Evolutionary conservation across 2,113 vertebrate genomes (phyloP).

Genomic region (Prolemur simus): DNA sequence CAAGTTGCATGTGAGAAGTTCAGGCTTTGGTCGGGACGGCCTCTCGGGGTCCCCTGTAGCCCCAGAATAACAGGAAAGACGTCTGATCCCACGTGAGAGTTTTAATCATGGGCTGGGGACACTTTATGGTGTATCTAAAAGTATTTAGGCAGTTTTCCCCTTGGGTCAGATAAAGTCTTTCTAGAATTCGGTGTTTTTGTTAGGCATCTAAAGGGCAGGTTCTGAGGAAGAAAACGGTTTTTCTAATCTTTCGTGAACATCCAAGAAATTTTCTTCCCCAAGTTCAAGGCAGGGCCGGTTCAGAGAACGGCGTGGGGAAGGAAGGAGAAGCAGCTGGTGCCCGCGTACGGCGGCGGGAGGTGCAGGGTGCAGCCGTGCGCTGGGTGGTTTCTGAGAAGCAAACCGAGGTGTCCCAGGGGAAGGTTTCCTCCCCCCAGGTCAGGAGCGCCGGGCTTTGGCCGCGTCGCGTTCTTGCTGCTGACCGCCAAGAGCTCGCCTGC

Average conservation of each 20-base stretch:
- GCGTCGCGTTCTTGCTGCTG: too few relatives aligned
- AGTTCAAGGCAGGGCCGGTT: not conserved
- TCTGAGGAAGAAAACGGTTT: not conserved
- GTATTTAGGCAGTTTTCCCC: not conserved
- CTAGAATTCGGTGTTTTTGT: not conserved
- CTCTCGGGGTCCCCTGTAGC: not conserved
- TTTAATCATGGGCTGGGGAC: not conserved
- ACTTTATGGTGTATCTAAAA: not conserved
- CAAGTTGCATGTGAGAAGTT: not conserved
- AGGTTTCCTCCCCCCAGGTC: not conserved
- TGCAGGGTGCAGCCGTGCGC: not conserved
- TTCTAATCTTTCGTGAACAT: not conserved
- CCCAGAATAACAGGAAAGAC: not conserved
- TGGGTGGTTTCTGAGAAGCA: not conserved
- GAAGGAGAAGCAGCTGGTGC: not conserved
- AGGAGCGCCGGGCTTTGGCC: too few relatives aligned
- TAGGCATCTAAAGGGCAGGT: not conserved
- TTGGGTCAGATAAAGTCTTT: not conserved
- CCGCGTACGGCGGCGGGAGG: not conserved
- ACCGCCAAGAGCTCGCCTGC: too few relatives aligned
- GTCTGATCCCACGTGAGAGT: not conserved
- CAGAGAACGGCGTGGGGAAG: not conserved
- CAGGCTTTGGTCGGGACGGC: not conserved
- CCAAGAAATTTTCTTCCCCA: not conserved
- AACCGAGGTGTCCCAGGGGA: not conserved